phyloP scores from a whole-genome alignment of 2,888 invertebrate genomes.

The Pemphredon lugubris region DNA sequence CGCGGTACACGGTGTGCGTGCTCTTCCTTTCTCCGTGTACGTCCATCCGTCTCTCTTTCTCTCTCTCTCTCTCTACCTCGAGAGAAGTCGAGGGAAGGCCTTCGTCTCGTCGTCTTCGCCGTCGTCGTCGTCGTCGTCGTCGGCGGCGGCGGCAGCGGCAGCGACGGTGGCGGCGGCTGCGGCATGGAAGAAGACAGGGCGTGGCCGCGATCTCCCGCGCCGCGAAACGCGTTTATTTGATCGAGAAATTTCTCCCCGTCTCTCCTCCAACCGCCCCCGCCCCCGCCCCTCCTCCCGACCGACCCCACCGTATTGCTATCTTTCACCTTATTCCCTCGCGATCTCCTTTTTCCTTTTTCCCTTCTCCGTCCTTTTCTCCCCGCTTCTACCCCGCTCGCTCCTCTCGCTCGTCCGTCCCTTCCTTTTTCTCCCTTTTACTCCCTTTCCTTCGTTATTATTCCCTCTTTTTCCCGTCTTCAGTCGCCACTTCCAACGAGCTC shows the following conservation, averaged over 20 bases:
- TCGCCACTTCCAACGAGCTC: not conserved
- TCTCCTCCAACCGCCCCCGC: slow-evolving; percentile 10
- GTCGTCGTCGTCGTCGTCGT: no score
- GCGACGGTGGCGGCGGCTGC: no score
- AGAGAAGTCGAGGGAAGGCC: slow-evolving; percentile 46
- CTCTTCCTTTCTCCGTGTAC: slow-evolving; percentile 39
- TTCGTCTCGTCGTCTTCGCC: no score
- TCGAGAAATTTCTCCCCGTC: slow-evolving; percentile 62
- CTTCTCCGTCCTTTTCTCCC: slow-evolving; percentile 16
- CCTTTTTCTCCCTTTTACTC: slow-evolving; percentile 15
- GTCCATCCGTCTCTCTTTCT: not conserved
- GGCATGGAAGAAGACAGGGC: slow-evolving; percentile 61
- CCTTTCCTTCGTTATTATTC: slow-evolving; percentile 1
- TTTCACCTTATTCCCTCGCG: not conserved
- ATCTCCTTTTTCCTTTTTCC: not conserved
- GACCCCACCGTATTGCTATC: not conserved
- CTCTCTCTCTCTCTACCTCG: slow-evolving; percentile 20
- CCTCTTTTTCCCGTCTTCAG: not conserved
- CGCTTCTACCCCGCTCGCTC: not conserved
- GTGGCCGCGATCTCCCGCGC: slow-evolving; percentile 71
- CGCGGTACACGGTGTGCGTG: slow-evolving; percentile 1
- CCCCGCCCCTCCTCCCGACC: not conserved
- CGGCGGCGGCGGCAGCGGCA: no score
- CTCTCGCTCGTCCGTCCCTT: slow-evolving; percentile 1
- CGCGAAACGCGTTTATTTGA: slow-evolving; percentile 71